These are phyloP conservation scores for Hemithea aestivaria DNA, from an alignment of 2,888 invertebrate genomes.

Conservation along the genomic window DNA sequence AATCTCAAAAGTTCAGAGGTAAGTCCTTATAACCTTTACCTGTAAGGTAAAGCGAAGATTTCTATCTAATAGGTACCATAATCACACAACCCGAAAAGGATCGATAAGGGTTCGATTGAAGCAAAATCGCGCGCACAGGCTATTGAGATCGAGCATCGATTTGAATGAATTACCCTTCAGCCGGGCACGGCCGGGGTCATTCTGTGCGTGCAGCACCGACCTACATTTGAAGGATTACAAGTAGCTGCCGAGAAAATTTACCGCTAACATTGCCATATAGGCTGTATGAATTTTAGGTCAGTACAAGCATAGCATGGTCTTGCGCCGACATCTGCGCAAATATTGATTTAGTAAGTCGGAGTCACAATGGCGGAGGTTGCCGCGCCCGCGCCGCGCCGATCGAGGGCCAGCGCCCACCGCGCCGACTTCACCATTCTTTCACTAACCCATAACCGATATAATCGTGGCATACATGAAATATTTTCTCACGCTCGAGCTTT, in stretches of 20 bases:
- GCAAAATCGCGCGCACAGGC: slow-evolving; percentile 24
- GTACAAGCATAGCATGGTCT: slow-evolving; percentile 75
- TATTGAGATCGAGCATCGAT: slow-evolving; percentile 45
- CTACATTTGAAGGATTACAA: slow-evolving; percentile 77
- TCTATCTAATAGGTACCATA: too few species aligned
- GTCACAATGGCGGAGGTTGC: slow-evolving; percentile 58
- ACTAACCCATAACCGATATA: slow-evolving; percentile 39
- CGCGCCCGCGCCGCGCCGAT: slow-evolving; percentile 30
- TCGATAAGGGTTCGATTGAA: slow-evolving; percentile 6
- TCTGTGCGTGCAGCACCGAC: slow-evolving; percentile 72
- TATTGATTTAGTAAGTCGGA: slow-evolving; percentile 78
- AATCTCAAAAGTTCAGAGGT: too few species aligned
- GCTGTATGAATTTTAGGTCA: slow-evolving; percentile 79
- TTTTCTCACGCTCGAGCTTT: slow-evolving; percentile 36
- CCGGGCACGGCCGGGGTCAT: slow-evolving; percentile 61
- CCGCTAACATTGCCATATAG: slow-evolving; percentile 78
- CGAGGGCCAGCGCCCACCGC: slow-evolving; percentile 30
- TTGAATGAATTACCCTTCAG: slow-evolving; percentile 67
- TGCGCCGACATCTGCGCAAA: slow-evolving; percentile 77
- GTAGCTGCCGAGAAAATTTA: slow-evolving; percentile 77
- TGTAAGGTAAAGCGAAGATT: too few species aligned
- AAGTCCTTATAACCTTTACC: too few species aligned
- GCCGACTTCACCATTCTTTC: slow-evolving; percentile 43
- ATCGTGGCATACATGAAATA: slow-evolving; percentile 35
- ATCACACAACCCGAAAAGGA: slow-evolving; percentile 1